Percentiles rank a stretch among this genome's conserved stretches.
Conservation (phyloP, 2,113 vertebrate genomes). For the Gasterosteus aculeatus region DNA sequence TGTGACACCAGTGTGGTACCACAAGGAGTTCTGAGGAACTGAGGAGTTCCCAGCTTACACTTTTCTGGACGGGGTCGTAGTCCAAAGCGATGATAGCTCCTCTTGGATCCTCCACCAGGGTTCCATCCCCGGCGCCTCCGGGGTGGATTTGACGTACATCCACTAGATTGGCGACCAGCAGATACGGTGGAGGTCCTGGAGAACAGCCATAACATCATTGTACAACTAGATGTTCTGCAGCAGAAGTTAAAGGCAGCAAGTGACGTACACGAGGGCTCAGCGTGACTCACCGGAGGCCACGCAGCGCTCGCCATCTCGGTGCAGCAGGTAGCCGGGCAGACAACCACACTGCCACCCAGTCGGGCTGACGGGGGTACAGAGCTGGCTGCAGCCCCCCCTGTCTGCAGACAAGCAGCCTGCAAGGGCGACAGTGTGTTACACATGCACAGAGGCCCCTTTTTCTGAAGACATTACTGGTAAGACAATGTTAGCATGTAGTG, state of each 20-base stretch:
- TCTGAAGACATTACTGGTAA: background rate
- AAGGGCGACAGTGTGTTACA: slow-evolving; percentile 31
- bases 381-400: slow-evolving; percentile 91
- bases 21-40: too few relatives aligned
- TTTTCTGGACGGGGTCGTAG: slow-evolving; percentile 88
- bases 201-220: slow-evolving; percentile 33
- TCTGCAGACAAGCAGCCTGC: slow-evolving; percentile 90
- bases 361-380: slow-evolving; percentile 82
- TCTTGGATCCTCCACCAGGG: slow-evolving; percentile 85
- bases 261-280: slow-evolving; percentile 22
- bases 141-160: slow-evolving; percentile 84
- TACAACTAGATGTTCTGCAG: background rate
- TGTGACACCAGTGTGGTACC: background rate
- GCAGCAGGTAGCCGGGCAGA: slow-evolving; percentile 87
- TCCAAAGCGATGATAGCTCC: slow-evolving; percentile 89
- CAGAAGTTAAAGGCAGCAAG: background rate
- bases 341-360: slow-evolving; percentile 88
- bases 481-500: too few relatives aligned
- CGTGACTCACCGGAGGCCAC: slow-evolving; percentile 82
- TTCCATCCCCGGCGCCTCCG: slow-evolving; percentile 84
- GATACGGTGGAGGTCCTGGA: slow-evolving; percentile 85
- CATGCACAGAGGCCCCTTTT: background rate
- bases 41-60: slow-evolving; percentile 80
- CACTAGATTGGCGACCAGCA: slow-evolving; percentile 88
- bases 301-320: slow-evolving; percentile 85